Base-by-base conservation (phyloP, 2,888 invertebrate genomes). In the Nemurella pictetii region DNA sequence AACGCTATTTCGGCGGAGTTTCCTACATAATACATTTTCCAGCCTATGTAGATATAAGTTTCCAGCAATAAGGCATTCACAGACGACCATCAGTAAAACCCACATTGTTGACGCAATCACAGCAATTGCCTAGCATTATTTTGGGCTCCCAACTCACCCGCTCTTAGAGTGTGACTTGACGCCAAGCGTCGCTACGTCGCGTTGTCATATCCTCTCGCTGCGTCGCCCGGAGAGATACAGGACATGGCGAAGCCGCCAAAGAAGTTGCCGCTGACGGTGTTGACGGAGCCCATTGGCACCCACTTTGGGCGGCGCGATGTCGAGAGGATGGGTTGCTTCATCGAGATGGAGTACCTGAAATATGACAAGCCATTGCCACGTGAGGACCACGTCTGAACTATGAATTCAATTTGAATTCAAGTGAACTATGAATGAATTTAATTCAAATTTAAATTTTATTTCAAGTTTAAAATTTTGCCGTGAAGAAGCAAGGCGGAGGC, bases 251-350 rank as follows among this genome's bases (percentile, higher is more conserved):
- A 55, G 12, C 55, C 55, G 20, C 55, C 9, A 12, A 55, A 55
- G 55, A 55, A 55, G 20, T 55, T 55, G 20, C 55, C 55, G 55
- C 55, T 55, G 55, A 55, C 55, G 1, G 20, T 20, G 20, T 55
- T 55, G 55, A 55, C 55, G 72, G 82, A 82, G 82, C 55, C 55
- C 0, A 25, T 30, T 27, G 89, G 89, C 1, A 83, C 85, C 28
- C 87, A 88, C 72, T 88, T 86, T 87, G 90, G 90, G 5, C 89
- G 88, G 87, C 89, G 89, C 1, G 91, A 91, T 86, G 85, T 91
- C 85, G 91, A 91, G 86, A 87, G 91, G 25, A 84, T 90, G 55
- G 91, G 91, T 0, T 83, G 91, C 15, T 91, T 91, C 86, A 89
- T 89, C 0, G 91, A 91, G 88, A 89, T 90, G 90, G 89, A 89